Evolutionary conservation across 2,888 invertebrate species (phyloP).

Genomic region (Opisthograptis luteolata): DNA sequence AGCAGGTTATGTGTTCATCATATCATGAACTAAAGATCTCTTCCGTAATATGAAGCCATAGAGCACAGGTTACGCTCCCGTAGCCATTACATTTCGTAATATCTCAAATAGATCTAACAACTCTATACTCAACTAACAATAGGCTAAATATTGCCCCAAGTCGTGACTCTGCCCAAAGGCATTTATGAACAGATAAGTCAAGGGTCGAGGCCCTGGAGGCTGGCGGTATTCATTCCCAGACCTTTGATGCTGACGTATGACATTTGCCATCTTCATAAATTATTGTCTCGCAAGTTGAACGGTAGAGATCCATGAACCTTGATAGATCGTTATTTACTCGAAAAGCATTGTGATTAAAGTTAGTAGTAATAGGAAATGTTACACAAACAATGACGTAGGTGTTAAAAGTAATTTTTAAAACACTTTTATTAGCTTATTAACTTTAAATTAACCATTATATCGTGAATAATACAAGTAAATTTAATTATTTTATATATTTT

Average conservation of each 20-base stretch:
- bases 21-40: no score
- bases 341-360: not conserved
- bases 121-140: conserved; percentile 11
- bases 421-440: no score
- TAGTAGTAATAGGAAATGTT: no score
- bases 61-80: not conserved
- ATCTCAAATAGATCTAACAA: conserved; percentile 5
- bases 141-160: no score
- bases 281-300: not conserved
- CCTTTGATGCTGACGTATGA: conserved; percentile 27
- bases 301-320: conserved; percentile 2
- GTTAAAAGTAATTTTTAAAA: no score
- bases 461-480: no score
- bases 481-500: no score
- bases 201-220: conserved; percentile 22
- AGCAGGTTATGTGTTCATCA: no score
- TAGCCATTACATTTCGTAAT: conserved; percentile 8
- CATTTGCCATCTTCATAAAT: conserved; percentile 31
- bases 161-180: conserved; percentile 32
- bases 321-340: not conserved
- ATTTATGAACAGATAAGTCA: conserved; percentile 13
- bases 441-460: no score
- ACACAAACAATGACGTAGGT: no score
- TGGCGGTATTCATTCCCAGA: conserved; percentile 20
- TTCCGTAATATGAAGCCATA: conserved; percentile 7